Conservation (phyloP, 2,888 invertebrate genomes). For the Sympetrum striolatum region DNA sequence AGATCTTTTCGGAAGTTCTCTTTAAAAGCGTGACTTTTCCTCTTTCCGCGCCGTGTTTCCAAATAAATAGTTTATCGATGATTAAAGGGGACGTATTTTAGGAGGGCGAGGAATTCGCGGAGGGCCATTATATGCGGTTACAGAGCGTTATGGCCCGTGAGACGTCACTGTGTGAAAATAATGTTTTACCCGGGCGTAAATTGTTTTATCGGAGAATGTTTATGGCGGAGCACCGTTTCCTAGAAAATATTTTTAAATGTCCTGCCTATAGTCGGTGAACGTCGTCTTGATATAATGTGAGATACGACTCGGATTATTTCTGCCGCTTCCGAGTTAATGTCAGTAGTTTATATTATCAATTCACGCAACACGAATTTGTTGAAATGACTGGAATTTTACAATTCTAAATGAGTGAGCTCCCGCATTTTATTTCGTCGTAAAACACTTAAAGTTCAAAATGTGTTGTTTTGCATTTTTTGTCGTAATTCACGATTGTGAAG, state of each 20-base stretch:
- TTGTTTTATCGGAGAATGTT: not conserved
- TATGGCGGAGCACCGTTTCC: not conserved
- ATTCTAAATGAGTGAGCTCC: too few relatives aligned
- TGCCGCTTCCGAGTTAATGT: too few relatives aligned
- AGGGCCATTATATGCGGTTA: not conserved
- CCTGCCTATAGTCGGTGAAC: not conserved
- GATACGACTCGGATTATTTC: not conserved
- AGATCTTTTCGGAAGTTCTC: not conserved
- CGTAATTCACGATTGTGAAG: too few relatives aligned
- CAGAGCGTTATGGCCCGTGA: not conserved
- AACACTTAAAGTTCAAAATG: too few relatives aligned
- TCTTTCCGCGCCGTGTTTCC: not conserved
- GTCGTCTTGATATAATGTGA: not conserved
- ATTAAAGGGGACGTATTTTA: not conserved
- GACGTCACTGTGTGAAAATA: not conserved
- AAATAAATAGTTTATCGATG: not conserved
- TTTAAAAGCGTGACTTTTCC: not conserved
- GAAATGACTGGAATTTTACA: too few relatives aligned
- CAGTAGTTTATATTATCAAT: too few relatives aligned
- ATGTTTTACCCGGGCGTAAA: not conserved
- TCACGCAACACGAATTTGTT: too few relatives aligned
- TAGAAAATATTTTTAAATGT: not conserved
- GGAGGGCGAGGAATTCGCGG: not conserved
- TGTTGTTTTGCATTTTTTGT: too few relatives aligned
- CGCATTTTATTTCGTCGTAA: too few relatives aligned